These are phyloP conservation scores for Bergia sp. DNA, from an alignment of 92 coral and sea anemone species.

Conservation along the genomic window DNA sequence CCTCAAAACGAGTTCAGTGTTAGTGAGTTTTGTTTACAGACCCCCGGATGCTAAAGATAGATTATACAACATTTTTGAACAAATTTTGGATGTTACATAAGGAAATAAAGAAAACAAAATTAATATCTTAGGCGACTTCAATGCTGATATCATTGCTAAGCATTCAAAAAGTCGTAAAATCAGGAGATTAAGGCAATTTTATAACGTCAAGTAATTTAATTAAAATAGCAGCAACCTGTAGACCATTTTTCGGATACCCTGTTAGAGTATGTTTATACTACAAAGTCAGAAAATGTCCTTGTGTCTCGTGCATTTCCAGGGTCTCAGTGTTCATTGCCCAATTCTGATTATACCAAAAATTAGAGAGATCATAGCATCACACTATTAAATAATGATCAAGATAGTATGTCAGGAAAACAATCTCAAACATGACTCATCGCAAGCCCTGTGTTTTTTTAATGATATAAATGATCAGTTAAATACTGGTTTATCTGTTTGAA, in stretches of 20 bases:
- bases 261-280: background rate
- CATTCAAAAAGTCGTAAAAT: conserved; percentile 1
- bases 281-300: background rate
- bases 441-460: no score
- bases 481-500: no score
- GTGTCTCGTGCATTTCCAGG: background rate
- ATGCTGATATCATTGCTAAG: background rate
- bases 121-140: background rate
- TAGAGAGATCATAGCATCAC: background rate
- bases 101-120: background rate
- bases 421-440: no score
- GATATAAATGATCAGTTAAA: no score
- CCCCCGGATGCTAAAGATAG: conserved; percentile 7
- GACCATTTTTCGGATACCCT: background rate
- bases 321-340: background rate
- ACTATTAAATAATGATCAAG: no score
- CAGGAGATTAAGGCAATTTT: background rate
- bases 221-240: background rate
- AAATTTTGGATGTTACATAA: background rate
- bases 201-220: background rate
- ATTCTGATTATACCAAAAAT: background rate
- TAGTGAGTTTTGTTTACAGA: background rate
- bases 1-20: background rate
- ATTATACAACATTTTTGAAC: background rate
- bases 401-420: no score